Base-by-base conservation (phyloP, 2,113 vertebrate genomes). In the Conger conger region DNA sequence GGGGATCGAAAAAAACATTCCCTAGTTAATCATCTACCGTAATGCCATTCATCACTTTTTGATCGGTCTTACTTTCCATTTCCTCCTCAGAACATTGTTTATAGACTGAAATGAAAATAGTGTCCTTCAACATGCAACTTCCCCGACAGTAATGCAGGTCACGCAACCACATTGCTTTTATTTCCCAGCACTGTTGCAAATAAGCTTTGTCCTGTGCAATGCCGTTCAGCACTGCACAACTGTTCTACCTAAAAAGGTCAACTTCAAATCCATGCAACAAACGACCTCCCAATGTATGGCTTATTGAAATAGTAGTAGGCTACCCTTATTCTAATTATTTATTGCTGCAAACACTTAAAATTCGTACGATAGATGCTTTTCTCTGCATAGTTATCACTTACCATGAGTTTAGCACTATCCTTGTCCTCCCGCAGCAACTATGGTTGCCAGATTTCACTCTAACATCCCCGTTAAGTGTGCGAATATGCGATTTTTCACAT, bases 151-250 rank as follows among this genome's bases (percentile, higher is more conserved):
- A 73, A 73, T 73, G 68, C n/a, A 33, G 68, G 68, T 73, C 68
- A 73, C 68, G 68, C 68, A 73, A 73, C 68, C 27, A 27, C 68
- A n/a, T 33, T 73, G 68, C 68, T 13, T 73, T 73, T 73, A 73
- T 73, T 73, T 73, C 68, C 68, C 68, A 17, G n/a, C 68, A 73
- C n/a, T 73, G 68, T 73, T 73, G 68, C 68, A 33, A n/a, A 33
- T 73, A 33, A 2, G 8, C 68, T 33, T n/a, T n/a, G 57, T 20
- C 68, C 68, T 30, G n/a, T 73, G 68, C 68, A 73, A 73, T 30
- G 68, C 60, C 68, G 68, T 73, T 73, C 68, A 30, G 68, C n/a
- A 33, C 27, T 33, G 27, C 4, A 30, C 68, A 33, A 33, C 27
- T 33, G 27, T 33, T 13, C 6, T 73, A 73, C n/a, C 27, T 13